Evolutionary conservation across 2,888 invertebrate species (phyloP).

Genomic region (Formica aserva): DNA sequence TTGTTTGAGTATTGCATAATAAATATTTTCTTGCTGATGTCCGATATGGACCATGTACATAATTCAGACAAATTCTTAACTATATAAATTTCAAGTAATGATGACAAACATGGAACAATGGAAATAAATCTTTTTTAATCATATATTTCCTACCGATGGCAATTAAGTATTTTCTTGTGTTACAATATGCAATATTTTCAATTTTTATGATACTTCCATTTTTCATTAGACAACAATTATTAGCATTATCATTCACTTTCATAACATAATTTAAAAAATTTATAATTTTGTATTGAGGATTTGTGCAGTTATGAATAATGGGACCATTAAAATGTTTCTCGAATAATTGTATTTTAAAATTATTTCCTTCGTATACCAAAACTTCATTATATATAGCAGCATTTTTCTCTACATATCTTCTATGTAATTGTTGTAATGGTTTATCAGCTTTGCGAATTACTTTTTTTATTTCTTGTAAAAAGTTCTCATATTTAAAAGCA

Average conservation of each 20-base stretch:
- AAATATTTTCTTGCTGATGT: background rate
- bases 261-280: too few relatives aligned
- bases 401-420: slow-evolving; percentile 4
- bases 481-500: slow-evolving; percentile 56
- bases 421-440: slow-evolving; percentile 35
- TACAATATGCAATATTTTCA: too few relatives aligned
- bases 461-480: slow-evolving; percentile 35
- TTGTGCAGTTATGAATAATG: background rate
- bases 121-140: too few relatives aligned
- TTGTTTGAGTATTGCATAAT: too few relatives aligned
- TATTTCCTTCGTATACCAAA: background rate
- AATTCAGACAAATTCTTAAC: slow-evolving; percentile 5
- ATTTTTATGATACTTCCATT: too few relatives aligned
- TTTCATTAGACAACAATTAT: too few relatives aligned
- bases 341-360: background rate
- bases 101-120: too few relatives aligned
- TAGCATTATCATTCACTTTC: too few relatives aligned
- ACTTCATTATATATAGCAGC: background rate
- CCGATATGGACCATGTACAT: background rate
- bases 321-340: background rate
- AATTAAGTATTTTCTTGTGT: too few relatives aligned
- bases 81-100: background rate
- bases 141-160: too few relatives aligned
- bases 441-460: slow-evolving; percentile 43
- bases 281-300: background rate